These are phyloP conservation scores for Cistogaster globosa DNA, from an alignment of 2,888 invertebrate species.

Conservation along the genomic window DNA sequence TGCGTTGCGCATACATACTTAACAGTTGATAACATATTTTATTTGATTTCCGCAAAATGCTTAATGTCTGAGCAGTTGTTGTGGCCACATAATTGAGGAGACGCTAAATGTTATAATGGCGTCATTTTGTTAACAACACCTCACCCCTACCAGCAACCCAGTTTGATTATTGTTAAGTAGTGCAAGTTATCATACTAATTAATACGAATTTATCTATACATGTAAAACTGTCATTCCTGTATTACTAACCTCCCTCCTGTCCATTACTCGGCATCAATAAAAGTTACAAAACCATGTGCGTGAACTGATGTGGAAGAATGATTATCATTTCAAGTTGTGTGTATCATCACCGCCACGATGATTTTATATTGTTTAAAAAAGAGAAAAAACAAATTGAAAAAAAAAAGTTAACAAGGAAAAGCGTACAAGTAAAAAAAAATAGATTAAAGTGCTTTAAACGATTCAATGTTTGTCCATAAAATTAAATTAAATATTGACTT, in stretches of 20 bases:
- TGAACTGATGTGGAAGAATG: constrained; percentile 80
- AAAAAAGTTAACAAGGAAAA: background rate
- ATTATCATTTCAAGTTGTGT: constrained; percentile 75
- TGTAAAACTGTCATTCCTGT: background rate
- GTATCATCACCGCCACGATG: constrained; percentile 55
- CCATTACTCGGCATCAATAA: background rate
- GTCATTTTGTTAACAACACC: constrained; percentile 62
- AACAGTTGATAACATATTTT: constrained; percentile 65
- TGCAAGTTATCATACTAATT: constrained; percentile 41
- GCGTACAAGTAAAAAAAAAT: background rate
- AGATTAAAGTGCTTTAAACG: constrained; percentile 10
- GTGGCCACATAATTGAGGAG: constrained; percentile 70
- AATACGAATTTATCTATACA: background rate
- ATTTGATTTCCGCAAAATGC: constrained; percentile 60
- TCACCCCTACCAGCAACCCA: constrained; percentile 20
- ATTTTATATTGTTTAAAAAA: constrained; percentile 40
- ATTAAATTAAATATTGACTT: constrained; percentile 23
- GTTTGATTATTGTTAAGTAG: constrained; percentile 5
- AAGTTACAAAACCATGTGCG: constrained; percentile 58
- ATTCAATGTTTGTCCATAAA: constrained; percentile 6
- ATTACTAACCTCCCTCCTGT: background rate
- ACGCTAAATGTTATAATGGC: constrained; percentile 67
- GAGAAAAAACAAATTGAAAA: constrained; percentile 12
- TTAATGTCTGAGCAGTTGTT: constrained; percentile 62
- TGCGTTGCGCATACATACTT: background rate